Evolutionary conservation across 1,140 invertebrate species (phyloP).

Genomic region (Sarcophaga peregrina): DNA sequence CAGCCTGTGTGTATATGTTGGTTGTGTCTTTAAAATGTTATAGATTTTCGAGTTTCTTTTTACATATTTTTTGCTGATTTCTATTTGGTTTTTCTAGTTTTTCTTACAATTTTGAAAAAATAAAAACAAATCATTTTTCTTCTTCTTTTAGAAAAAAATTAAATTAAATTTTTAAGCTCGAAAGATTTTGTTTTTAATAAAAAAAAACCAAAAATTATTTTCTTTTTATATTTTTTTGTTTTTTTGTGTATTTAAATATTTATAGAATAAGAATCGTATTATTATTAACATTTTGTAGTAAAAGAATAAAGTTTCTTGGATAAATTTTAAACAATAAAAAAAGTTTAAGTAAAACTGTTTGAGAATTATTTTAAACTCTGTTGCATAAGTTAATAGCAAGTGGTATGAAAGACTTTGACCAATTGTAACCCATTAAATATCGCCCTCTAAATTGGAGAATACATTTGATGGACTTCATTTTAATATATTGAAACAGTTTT

Average conservation of each 20-base stretch:
- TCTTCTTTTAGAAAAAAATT: conserved; percentile 7
- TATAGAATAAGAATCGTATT: not conserved
- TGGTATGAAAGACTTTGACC: too few relatives aligned
- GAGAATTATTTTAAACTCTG: too few relatives aligned
- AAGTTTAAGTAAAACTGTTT: too few relatives aligned
- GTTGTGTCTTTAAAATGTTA: not conserved
- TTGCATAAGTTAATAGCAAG: too few relatives aligned
- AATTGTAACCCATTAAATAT: too few relatives aligned
- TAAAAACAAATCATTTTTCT: not conserved
- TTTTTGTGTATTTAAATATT: not conserved
- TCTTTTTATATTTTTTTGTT: not conserved
- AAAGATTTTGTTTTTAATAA: conserved; percentile 11
- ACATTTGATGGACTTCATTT: too few relatives aligned
- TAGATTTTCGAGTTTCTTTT: not conserved
- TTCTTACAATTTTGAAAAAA: conserved; percentile 8
- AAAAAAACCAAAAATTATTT: not conserved
- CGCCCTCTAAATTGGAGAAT: too few relatives aligned
- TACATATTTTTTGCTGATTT: not conserved
- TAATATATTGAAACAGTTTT: too few relatives aligned
- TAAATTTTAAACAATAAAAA: not conserved
- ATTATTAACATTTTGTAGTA: not conserved
- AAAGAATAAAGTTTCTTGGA: too few relatives aligned
- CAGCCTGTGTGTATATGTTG: not conserved
- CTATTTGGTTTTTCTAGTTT: not conserved
- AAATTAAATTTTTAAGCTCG: conserved; percentile 32